Evolutionary conservation across 2,113 vertebrate species (phyloP), one percentile per base, ranked within the genome.

Genomic region (Pseudorasbora parva): DNA sequence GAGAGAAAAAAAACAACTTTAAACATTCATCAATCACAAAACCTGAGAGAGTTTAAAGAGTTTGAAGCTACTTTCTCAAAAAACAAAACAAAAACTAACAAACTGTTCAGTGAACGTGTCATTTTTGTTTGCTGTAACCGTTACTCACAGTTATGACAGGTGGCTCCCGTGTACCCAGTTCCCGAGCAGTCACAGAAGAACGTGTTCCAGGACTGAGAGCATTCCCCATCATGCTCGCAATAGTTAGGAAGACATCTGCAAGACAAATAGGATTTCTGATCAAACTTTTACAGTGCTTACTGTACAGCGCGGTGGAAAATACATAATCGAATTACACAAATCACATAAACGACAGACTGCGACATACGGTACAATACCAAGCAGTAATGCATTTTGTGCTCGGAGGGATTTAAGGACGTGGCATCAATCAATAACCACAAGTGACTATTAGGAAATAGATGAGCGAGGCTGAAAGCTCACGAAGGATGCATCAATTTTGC

Each of bases 61-160:
- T 57, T 37, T 76, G 19, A 56, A 37, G 41, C 11, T n/a, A 30
- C 4, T 27, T 30, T 64, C 27, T 30, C 60, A 68, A 68, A 68
- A 37, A 41, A 17, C 27, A 37, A 54, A n/a, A n/a, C n/a, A n/a
- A n/a, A n/a, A n/a, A n/a, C n/a, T n/a, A n/a, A 41, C 30, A 25
- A 68, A 27, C 17, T 49, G 0, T 62, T 27, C 41, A 21, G 19
- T 33, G 59, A 3, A 49, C 3, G 10, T 33, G 6, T 10, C 25
- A 23, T 68, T 14, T 10, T 45, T 51, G 23, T n/a, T 9, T 56
- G 64, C 25, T 33, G 10, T 54, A 21, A 54, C 23, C 45, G 4
- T 23, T 62, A 69, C 96, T 97, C 91, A 97, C 96, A 95, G 90
- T 95, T 95, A 79, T 97, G 96, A 57, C 96, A 97, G 54, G 96